A percentile compares a stretch with the other conserved stretches of the same genome.
Conservation (phyloP, 2,797 vertebrate genomes). For the Eulemur mongoz region DNA sequence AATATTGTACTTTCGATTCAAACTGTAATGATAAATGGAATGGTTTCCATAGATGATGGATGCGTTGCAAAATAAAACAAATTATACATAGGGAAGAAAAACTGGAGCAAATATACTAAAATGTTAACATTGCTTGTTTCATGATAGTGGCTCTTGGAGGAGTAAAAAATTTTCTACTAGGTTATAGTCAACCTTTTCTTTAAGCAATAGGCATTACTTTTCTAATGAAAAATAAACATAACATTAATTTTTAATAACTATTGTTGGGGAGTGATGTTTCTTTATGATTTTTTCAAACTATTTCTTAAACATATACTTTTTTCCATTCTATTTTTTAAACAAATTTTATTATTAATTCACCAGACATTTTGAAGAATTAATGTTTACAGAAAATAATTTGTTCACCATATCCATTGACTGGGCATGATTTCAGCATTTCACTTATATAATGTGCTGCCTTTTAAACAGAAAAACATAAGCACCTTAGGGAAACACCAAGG, state of each 20-base stretch:
- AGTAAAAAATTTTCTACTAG: neutral
- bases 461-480: neutral
- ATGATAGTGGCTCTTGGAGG: neutral
- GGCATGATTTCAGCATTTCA: neutral
- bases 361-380: neutral
- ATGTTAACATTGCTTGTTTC: neutral
- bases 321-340: neutral
- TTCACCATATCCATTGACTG: neutral
- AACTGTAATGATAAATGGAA: neutral
- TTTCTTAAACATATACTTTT: neutral
- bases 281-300: neutral
- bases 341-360: neutral
- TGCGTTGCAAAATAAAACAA: neutral
- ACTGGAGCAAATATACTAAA: neutral
- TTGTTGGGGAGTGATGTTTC: neutral
- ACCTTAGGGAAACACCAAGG: neutral
- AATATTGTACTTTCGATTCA: neutral
- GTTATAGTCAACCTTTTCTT: neutral
- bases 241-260: neutral
- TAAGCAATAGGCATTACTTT: neutral
- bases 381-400: neutral
- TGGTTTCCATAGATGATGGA: neutral
- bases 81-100: neutral
- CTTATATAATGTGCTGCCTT: neutral
- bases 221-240: conserved; percentile 10